A percentile compares a stretch with the other conserved stretches of the same genome.
Evolutionary conservation across 2,888 invertebrate genomes (phyloP).

Genomic region (Globia sparganii): DNA sequence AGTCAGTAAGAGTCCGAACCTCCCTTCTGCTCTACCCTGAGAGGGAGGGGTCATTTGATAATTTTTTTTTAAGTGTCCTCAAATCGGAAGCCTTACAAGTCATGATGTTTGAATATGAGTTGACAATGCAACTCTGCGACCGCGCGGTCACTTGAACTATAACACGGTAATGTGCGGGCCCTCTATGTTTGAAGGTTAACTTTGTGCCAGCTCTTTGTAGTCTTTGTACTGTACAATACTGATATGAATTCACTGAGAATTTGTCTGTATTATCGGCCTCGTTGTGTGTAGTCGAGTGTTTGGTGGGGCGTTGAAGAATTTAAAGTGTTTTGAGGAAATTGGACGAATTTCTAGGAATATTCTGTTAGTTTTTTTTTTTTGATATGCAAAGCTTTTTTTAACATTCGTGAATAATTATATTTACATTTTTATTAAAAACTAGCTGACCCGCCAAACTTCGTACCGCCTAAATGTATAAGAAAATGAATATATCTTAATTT

Average conservation of each 20-base stretch:
- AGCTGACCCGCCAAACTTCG: too few relatives aligned
- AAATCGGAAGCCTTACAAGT: constrained; percentile 15
- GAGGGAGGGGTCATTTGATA: too few relatives aligned
- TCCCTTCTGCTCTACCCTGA: too few relatives aligned
- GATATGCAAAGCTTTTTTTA: too few relatives aligned
- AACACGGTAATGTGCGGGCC: constrained; percentile 80
- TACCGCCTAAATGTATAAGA: too few relatives aligned
- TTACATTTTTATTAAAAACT: too few relatives aligned
- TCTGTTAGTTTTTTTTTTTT: background rate
- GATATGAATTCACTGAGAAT: constrained; percentile 72
- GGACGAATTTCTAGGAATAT: background rate
- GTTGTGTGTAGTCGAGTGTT: constrained; percentile 5
- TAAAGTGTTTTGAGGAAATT: background rate
- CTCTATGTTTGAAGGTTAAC: constrained; percentile 80
- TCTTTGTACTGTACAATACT: constrained; percentile 71
- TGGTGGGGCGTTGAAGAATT: background rate
- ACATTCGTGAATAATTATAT: too few relatives aligned
- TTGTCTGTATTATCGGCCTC: constrained; percentile 35
- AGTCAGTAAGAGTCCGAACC: too few relatives aligned
- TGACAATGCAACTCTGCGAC: constrained; percentile 66
- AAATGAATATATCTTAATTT: too few relatives aligned
- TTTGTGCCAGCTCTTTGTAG: constrained; percentile 72
- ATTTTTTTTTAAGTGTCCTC: background rate
- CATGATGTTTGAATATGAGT: background rate
- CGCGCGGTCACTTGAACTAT: constrained; percentile 79